Conservation (phyloP, 2,113 vertebrate species). For the Corythaixoides concolor region DNA sequence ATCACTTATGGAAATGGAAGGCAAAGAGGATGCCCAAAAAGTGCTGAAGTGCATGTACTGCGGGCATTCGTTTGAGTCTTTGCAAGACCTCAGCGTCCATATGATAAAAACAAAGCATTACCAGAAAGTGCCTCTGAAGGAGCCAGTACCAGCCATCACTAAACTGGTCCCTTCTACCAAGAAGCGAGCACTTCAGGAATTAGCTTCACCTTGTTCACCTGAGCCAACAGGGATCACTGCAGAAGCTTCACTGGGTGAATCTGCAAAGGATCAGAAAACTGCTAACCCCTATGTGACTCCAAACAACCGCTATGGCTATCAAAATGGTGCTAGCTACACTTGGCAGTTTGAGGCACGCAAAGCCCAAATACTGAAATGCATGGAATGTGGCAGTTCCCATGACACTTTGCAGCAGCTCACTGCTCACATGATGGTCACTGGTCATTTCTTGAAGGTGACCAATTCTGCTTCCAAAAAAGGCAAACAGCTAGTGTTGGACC, state of each 20-base stretch:
- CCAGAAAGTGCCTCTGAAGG: conserved; percentile 99
- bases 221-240: conserved; percentile 83
- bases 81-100: conserved; percentile 98
- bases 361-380: conserved; percentile 98
- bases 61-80: conserved; percentile 96
- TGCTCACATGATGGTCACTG: conserved; percentile 99
- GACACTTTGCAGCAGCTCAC: conserved; percentile 98
- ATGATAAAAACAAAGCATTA: conserved; percentile 99
- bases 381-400: conserved; percentile 98
- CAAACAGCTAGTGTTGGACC: conserved; percentile 94
- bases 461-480: conserved; percentile 98
- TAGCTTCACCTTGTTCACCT: conserved; percentile 90
- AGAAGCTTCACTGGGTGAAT: conserved; percentile 80
- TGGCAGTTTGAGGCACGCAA: conserved; percentile 99
- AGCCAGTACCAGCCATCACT: conserved; percentile 94
- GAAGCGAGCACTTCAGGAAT: conserved; percentile 93
- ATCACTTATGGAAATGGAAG: conserved; percentile 99
- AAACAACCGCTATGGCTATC: conserved; percentile 98
- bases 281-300: conserved; percentile 96
- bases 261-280: conserved; percentile 90
- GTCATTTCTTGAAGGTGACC: conserved; percentile 97
- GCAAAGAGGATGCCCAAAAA: conserved; percentile 98
- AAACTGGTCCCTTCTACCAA: conserved; percentile 95
- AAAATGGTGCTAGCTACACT: conserved; percentile 98
- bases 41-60: conserved; percentile 99